Percentiles rank a stretch among this genome's conserved stretches.
Evolutionary conservation across 1,140 invertebrate genomes (phyloP).

Genomic region (Helicoverpa armigera): DNA sequence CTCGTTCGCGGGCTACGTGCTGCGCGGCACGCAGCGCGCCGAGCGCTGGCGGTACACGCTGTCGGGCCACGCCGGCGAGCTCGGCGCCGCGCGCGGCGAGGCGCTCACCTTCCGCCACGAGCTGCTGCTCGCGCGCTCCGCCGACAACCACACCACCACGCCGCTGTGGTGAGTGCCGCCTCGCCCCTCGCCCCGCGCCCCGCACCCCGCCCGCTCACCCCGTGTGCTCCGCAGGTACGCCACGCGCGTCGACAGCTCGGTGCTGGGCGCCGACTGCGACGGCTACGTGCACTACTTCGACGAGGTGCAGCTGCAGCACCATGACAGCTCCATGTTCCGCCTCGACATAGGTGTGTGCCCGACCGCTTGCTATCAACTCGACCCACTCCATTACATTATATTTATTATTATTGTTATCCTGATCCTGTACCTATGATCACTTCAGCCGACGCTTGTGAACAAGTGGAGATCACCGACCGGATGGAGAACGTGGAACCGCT

Average conservation of each 20-base stretch:
- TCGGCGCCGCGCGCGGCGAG: slow-evolving; percentile 66
- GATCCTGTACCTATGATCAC: too few relatives aligned
- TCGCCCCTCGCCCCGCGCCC: neutral
- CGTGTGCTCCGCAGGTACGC: slow-evolving; percentile 62
- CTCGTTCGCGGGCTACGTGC: slow-evolving; percentile 64
- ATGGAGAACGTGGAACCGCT: slow-evolving; percentile 70
- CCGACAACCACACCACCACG: slow-evolving; percentile 52
- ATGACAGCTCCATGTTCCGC: slow-evolving; percentile 58
- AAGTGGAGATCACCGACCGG: slow-evolving; percentile 57
- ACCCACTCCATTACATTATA: too few relatives aligned
- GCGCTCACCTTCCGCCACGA: slow-evolving; percentile 69
- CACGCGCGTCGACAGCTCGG: slow-evolving; percentile 72
- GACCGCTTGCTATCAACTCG: neutral
- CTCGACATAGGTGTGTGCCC: slow-evolving; percentile 63
- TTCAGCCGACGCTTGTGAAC: slow-evolving; percentile 67
- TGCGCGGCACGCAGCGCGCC: slow-evolving; percentile 38
- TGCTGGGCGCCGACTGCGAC: slow-evolving; percentile 71
- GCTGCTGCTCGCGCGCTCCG: slow-evolving; percentile 61
- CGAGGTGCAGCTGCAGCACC: slow-evolving; percentile 49
- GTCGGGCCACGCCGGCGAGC: slow-evolving; percentile 58
- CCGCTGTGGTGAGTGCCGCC: slow-evolving; percentile 63
- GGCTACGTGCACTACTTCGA: slow-evolving; percentile 71
- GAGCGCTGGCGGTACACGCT: slow-evolving; percentile 67
- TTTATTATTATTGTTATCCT: too few relatives aligned
- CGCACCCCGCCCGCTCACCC: neutral